A percentile compares a stretch with the other conserved stretches of the same genome.
These are phyloP conservation scores for Cyanocitta stelleri DNA, from an alignment of 2,113 vertebrate species.

Conservation along the genomic window DNA sequence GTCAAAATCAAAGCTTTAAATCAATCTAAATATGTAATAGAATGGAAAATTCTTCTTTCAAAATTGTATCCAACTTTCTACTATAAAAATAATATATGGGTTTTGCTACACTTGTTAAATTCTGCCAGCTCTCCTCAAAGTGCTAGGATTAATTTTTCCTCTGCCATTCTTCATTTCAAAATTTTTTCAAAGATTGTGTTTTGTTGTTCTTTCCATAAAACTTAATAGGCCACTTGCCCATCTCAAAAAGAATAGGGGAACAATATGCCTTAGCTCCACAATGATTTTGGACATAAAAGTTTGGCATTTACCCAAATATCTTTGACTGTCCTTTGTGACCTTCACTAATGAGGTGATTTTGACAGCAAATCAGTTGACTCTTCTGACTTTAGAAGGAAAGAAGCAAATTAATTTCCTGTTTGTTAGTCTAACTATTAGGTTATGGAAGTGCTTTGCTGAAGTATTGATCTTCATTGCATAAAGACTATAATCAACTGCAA, in stretches of 20 bases:
- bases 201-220: neutral
- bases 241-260: neutral
- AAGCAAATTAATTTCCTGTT: neutral
- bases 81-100: neutral
- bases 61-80: constrained; percentile 17
- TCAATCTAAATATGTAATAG: constrained; percentile 31
- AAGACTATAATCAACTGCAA: neutral
- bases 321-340: neutral
- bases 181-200: constrained; percentile 34
- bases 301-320: neutral
- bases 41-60: constrained; percentile 54
- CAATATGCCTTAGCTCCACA: neutral
- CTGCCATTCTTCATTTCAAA: constrained; percentile 16
- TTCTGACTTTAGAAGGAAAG: neutral
- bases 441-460: neutral
- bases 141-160: constrained; percentile 8
- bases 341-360: neutral
- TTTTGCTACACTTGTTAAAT: neutral
- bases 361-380: accelerated
- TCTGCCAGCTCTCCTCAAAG: constrained; percentile 33
- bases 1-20: constrained; percentile 58
- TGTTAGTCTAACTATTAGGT: neutral
- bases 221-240: neutral
- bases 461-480: neutral
- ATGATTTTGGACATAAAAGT: neutral